phyloP scores from a whole-genome alignment of 2,797 vertebrate species.

The Cyprinella venusta region DNA sequence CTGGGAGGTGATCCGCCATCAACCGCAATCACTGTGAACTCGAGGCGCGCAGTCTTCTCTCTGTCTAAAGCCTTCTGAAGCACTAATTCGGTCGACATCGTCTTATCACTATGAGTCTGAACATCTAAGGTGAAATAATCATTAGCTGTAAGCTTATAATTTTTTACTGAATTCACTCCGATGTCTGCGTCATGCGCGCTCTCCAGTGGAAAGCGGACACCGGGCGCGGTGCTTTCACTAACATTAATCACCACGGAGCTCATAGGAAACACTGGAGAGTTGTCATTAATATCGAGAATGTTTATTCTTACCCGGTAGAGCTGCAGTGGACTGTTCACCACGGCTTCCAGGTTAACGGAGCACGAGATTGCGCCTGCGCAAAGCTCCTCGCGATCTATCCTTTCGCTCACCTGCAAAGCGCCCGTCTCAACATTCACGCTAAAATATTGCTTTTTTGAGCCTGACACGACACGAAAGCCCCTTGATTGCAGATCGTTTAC shows the following conservation, averaged over 20 bases:
- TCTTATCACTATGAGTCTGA: slow-evolving; percentile 55
- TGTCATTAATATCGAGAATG: slow-evolving; percentile 64
- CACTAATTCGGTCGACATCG: slow-evolving; percentile 51
- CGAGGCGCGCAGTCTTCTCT: slow-evolving; percentile 52
- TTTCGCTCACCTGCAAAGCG: slow-evolving; percentile 64
- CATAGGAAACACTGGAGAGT: slow-evolving; percentile 55
- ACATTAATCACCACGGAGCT: slow-evolving; percentile 54
- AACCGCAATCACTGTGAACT: slow-evolving; percentile 52
- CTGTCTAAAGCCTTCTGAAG: slow-evolving; percentile 56
- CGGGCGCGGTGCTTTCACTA: slow-evolving; percentile 53
- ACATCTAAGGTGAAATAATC: slow-evolving; percentile 59
- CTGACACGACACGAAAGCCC: slow-evolving; percentile 61
- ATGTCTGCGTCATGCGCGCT: slow-evolving; percentile 62
- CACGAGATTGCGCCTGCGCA: slow-evolving; percentile 64
- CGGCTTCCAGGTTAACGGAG: slow-evolving; percentile 67
- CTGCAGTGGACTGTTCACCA: slow-evolving; percentile 63
- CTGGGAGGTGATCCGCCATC: slow-evolving; percentile 60
- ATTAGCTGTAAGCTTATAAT: slow-evolving; percentile 56
- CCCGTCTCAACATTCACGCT: slow-evolving; percentile 60
- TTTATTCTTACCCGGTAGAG: slow-evolving; percentile 58
- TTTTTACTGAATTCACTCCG: slow-evolving; percentile 58
- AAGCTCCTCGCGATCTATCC: slow-evolving; percentile 72
- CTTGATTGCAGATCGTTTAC: slow-evolving; percentile 53
- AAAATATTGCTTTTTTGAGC: slow-evolving; percentile 59
- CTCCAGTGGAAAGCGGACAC: slow-evolving; percentile 61